phyloP scores from a whole-genome alignment of 2,113 vertebrate species.

The Lanius collurio region DNA sequence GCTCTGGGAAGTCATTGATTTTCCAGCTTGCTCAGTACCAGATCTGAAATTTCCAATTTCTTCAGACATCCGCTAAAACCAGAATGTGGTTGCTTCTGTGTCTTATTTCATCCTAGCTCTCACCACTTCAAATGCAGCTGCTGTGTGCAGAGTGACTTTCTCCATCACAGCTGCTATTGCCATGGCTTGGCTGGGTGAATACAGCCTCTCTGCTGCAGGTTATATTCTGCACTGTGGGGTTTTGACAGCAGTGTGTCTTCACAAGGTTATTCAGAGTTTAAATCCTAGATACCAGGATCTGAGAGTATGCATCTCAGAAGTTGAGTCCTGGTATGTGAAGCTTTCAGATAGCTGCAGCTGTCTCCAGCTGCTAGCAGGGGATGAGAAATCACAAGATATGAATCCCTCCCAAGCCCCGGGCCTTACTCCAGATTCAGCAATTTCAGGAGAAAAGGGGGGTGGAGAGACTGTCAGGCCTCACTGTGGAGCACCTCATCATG shows the following conservation, averaged over 20 bases:
- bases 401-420: neutral
- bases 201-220: neutral
- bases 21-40: neutral
- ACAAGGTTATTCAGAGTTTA: neutral
- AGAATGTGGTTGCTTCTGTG: rapidly evolving
- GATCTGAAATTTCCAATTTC: neutral
- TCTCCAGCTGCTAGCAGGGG: neutral
- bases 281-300: neutral
- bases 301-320: neutral
- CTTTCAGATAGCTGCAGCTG: neutral
- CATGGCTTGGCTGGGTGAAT: neutral
- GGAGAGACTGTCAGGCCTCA: neutral
- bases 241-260: neutral
- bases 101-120: neutral
- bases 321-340: neutral
- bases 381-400: neutral
- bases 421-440: neutral
- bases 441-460: neutral
- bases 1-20: neutral
- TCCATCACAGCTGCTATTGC: neutral
- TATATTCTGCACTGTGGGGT: neutral
- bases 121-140: neutral
- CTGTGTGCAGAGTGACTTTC: rapidly evolving
- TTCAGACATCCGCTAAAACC: neutral
- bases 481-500: neutral